phyloP scores from a whole-genome alignment of 2,113 vertebrate species.

The Laterallus jamaicensis region DNA sequence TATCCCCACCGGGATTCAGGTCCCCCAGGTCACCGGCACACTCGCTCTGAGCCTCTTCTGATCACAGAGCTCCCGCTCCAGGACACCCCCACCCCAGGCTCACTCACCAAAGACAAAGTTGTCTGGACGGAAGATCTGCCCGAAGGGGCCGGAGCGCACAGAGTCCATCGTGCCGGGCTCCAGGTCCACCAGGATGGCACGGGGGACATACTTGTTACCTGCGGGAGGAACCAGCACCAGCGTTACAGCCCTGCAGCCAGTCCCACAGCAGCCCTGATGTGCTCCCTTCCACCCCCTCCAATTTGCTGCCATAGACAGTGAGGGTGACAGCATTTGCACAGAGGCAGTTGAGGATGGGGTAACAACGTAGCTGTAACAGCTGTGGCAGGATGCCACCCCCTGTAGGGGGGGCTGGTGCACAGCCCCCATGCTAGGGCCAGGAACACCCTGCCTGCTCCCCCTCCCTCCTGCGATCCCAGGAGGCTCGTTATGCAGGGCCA shows the following conservation, averaged over 20 bases:
- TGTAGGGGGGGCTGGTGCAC: no score
- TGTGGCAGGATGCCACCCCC: not conserved
- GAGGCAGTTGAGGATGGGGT: accelerated
- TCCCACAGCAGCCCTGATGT: not conserved
- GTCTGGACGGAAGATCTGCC: constrained; percentile 86
- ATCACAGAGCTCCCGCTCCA: accelerated
- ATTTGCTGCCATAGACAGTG: not conserved
- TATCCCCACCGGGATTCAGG: accelerated
- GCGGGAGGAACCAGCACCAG: not conserved
- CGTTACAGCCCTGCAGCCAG: not conserved
- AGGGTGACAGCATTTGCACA: not conserved
- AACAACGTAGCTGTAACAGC: not conserved
- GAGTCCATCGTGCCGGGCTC: constrained; percentile 87
- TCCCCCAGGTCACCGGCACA: accelerated
- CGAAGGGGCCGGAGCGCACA: constrained; percentile 83
- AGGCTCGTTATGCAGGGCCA: no score
- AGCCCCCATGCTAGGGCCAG: no score
- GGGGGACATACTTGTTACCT: constrained; percentile 85
- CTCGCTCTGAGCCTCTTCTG: accelerated
- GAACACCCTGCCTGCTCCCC: no score
- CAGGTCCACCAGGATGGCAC: constrained; percentile 85
- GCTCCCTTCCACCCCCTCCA: not conserved
- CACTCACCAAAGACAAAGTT: constrained; percentile 87
- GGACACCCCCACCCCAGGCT: accelerated
- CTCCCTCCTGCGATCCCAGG: no score